Percentiles rank a stretch among this genome's conserved stretches.
phyloP scores from a whole-genome alignment of 1,140 invertebrate species.

The Cotesia typhae region DNA sequence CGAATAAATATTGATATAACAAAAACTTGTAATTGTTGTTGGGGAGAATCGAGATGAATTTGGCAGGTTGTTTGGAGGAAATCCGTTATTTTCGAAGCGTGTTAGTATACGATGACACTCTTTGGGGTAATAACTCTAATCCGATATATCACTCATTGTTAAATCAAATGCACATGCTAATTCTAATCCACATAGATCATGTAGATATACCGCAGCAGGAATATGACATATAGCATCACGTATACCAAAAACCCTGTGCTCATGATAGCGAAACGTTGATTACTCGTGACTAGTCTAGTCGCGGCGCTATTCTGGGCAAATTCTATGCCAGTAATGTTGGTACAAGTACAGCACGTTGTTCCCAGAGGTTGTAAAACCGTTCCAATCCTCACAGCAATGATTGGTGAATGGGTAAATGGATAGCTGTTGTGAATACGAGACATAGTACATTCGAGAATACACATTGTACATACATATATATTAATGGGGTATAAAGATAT shows the following conservation, averaged over 20 bases:
- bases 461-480: conserved; percentile 17
- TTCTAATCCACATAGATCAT: conserved; percentile 9
- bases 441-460: conserved; percentile 13
- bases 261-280: conserved; percentile 27
- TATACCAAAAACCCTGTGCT: not conserved
- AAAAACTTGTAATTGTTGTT: no score
- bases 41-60: no score
- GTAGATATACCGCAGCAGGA: not conserved
- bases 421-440: conserved; percentile 25
- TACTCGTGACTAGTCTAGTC: conserved; percentile 23
- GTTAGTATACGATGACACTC: no score
- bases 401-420: not conserved
- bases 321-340: conserved; percentile 24
- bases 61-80: no score
- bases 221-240: conserved; percentile 16
- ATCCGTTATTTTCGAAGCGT: no score
- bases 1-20: no score
- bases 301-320: conserved; percentile 20
- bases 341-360: conserved; percentile 17
- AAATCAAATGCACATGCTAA: not conserved
- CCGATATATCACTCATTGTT: no score
- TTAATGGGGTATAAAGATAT: conserved; percentile 5
- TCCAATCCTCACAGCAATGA: not conserved
- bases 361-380: not conserved
- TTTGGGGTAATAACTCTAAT: no score